Percentiles rank a stretch among this genome's conserved stretches.
phyloP scores from a whole-genome alignment of 2,888 invertebrate genomes.

The Poecilus cupreus region DNA sequence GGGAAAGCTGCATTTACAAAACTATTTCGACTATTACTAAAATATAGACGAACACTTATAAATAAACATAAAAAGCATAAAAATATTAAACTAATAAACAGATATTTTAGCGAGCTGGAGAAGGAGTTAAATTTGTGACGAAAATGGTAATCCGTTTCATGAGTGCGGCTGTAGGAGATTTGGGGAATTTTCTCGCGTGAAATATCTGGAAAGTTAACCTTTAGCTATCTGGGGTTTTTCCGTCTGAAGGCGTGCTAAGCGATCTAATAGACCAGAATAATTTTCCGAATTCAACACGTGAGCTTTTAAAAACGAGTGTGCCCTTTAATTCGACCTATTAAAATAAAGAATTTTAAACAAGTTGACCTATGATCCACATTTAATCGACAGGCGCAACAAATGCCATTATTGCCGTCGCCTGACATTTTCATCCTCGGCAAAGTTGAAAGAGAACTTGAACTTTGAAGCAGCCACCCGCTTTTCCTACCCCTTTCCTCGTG shows the following conservation, averaged over 20 bases:
- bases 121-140: too few species aligned
- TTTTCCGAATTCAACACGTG: slow-evolving; percentile 19
- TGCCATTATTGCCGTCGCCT: slow-evolving; percentile 31
- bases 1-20: too few species aligned
- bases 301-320: neutral
- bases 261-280: slow-evolving; percentile 20
- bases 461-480: slow-evolving; percentile 1
- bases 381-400: slow-evolving; percentile 51
- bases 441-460: slow-evolving; percentile 39
- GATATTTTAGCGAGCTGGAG: too few species aligned
- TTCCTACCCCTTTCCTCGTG: neutral
- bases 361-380: slow-evolving; percentile 46
- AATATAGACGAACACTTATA: too few species aligned
- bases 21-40: too few species aligned
- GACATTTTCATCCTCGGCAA: slow-evolving; percentile 33
- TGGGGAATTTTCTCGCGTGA: neutral
- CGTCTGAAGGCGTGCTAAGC: neutral
- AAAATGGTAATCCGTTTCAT: too few species aligned
- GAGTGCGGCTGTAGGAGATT: neutral
- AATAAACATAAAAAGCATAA: too few species aligned
- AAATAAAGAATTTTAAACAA: slow-evolving; percentile 30
- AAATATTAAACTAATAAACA: too few species aligned
- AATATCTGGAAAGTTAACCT: slow-evolving; percentile 18
- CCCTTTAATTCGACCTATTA: slow-evolving; percentile 45
- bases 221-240: neutral